Conservation (phyloP, 92 coral and sea anemone species). For the Anthopleura xanthogrammica region DNA sequence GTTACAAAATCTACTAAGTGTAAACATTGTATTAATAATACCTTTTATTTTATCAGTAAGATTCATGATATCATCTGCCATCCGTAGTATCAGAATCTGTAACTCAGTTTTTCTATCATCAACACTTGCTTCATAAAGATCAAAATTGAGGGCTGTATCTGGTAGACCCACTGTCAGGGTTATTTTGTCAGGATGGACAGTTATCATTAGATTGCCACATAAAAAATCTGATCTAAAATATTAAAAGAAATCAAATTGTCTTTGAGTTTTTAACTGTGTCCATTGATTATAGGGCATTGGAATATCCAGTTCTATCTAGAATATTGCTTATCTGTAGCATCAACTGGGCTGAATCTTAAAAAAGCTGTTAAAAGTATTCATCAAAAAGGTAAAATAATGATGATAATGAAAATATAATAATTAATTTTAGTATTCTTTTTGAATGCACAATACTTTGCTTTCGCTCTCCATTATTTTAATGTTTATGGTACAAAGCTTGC, state of each 20-base stretch:
- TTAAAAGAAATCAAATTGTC: neutral
- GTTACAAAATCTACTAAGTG: too few relatives aligned
- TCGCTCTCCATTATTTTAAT: too few relatives aligned
- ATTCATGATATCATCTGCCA: slow-evolving; percentile 67
- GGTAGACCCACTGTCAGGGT: slow-evolving; percentile 61
- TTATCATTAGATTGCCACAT: slow-evolving; percentile 44
- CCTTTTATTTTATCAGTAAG: slow-evolving; percentile 79
- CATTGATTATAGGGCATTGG: too few relatives aligned
- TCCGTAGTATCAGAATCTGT: slow-evolving; percentile 62
- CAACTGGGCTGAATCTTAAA: too few relatives aligned
- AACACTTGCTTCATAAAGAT: slow-evolving; percentile 68
- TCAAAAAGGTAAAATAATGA: too few relatives aligned
- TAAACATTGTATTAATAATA: neutral
- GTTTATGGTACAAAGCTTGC: too few relatives aligned
- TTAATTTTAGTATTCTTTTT: too few relatives aligned
- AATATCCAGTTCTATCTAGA: too few relatives aligned
- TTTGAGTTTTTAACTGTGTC: neutral
- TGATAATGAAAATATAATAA: too few relatives aligned
- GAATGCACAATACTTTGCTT: too few relatives aligned
- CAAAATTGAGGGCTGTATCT: slow-evolving; percentile 44
- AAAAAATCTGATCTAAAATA: slow-evolving; percentile 62
- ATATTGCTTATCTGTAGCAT: too few relatives aligned
- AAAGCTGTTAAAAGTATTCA: too few relatives aligned
- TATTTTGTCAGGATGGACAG: slow-evolving; percentile 49
- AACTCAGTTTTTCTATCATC: slow-evolving; percentile 63